phyloP scores from a whole-genome alignment of 2,797 vertebrate genomes.

The Gymnopithys bicolor region DNA sequence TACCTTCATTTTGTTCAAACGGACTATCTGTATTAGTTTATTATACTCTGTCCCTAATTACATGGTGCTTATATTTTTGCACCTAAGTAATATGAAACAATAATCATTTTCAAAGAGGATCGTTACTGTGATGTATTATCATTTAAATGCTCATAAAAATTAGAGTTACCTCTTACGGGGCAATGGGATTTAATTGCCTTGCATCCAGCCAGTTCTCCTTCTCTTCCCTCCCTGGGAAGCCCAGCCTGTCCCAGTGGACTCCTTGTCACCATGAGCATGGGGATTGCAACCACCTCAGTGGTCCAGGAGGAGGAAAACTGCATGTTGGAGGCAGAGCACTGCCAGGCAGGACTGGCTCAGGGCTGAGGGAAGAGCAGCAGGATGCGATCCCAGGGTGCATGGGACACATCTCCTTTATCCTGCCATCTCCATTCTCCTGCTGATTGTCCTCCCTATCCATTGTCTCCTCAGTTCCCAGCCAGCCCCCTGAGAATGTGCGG shows the following conservation, averaged over 20 bases:
- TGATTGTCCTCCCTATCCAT: neutral
- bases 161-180: constrained; percentile 81
- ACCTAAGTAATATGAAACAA: constrained; percentile 84
- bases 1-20: constrained; percentile 83
- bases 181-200: constrained; percentile 76
- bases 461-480: constrained; percentile 87
- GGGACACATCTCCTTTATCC: neutral
- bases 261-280: neutral
- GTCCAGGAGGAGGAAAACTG: neutral
- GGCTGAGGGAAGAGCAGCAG: no score
- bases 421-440: neutral
- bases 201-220: constrained; percentile 30
- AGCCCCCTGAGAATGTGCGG: constrained; percentile 93
- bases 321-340: accelerated
- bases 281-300: accelerated
- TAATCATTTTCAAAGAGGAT: constrained; percentile 81
- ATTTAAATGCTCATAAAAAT: constrained; percentile 83
- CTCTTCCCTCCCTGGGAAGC: neutral
- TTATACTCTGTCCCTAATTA: constrained; percentile 82
- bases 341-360: accelerated
- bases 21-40: constrained; percentile 82
- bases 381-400: accelerated
- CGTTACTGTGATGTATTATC: constrained; percentile 80
- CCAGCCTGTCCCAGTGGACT: accelerated
- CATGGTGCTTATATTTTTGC: constrained; percentile 81